A percentile compares a stretch with the other conserved stretches of the same genome.
phyloP scores from a whole-genome alignment of 2,113 vertebrate species.

The Cottus gobio region DNA sequence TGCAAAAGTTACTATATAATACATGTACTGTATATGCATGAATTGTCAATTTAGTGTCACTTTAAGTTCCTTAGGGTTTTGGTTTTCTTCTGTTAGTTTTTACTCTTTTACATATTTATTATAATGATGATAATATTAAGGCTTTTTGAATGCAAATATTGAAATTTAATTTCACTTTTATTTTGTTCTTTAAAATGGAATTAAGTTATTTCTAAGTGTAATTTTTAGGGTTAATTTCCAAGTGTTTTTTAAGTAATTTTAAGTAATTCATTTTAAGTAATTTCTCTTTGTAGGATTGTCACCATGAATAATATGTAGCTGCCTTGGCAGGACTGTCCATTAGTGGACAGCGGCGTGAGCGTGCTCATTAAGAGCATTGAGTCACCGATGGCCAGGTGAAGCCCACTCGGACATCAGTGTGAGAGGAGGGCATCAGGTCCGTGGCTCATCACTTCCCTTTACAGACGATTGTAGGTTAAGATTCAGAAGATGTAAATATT shows the following conservation, averaged over 20 bases:
- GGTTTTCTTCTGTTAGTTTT: neutral
- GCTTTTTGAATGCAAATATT: neutral
- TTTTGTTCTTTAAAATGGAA: too few species aligned
- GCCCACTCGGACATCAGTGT: too few species aligned
- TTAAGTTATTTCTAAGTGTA: too few species aligned
- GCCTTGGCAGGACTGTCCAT: too few species aligned
- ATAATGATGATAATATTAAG: neutral
- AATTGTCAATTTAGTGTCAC: neutral
- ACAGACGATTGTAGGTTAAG: neutral
- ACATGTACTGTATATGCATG: neutral
- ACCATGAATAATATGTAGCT: too few species aligned
- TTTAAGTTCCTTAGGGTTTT: neutral
- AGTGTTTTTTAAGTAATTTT: too few species aligned
- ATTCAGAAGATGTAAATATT: neutral
- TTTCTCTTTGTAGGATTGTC: too few species aligned
- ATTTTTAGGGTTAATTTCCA: too few species aligned
- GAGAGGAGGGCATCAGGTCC: neutral
- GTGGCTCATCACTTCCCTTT: neutral
- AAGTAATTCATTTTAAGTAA: too few species aligned
- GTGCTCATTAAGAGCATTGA: neutral
- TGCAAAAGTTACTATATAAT: neutral
- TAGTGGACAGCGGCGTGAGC: too few species aligned
- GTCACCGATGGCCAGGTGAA: neutral
- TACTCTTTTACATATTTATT: neutral
- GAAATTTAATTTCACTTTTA: neutral